Conservation (phyloP, 2,888 invertebrate genomes). For the Conistra vaccinii region DNA sequence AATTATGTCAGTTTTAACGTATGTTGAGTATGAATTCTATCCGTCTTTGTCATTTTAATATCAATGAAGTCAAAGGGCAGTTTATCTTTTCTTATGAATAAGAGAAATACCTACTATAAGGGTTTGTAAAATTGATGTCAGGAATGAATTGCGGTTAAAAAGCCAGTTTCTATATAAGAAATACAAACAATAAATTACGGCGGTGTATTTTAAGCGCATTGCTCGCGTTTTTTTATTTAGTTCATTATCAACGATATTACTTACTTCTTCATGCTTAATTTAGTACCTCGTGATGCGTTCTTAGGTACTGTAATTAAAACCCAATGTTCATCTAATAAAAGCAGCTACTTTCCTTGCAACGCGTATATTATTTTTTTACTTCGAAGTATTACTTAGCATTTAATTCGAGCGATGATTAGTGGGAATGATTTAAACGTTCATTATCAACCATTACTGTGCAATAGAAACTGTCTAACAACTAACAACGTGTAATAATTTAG, state of each 20-base stretch:
- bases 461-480: constrained; percentile 64
- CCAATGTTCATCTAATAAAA: constrained; percentile 54
- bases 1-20: neutral
- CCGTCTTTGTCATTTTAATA: neutral
- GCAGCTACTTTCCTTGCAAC: constrained; percentile 54
- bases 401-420: constrained; percentile 62
- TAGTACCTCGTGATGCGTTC: constrained; percentile 48
- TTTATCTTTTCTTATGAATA: neutral
- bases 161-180: constrained; percentile 2
- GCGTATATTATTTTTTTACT: constrained; percentile 48
- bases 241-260: constrained; percentile 49
- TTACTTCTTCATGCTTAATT: constrained; percentile 55
- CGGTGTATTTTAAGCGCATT: constrained; percentile 26
- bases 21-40: neutral
- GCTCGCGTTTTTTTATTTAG: constrained; percentile 24
- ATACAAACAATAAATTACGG: constrained; percentile 20
- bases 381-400: constrained; percentile 54
- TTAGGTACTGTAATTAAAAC: constrained; percentile 59
- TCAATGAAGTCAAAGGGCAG: neutral
- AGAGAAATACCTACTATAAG: neutral
- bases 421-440: constrained; percentile 62
- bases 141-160: neutral
- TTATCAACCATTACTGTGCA: constrained; percentile 67
- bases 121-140: neutral
- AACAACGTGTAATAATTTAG: constrained; percentile 70